Base-by-base conservation (phyloP, 2,888 invertebrate genomes). In the Sussaba pulchella region DNA sequence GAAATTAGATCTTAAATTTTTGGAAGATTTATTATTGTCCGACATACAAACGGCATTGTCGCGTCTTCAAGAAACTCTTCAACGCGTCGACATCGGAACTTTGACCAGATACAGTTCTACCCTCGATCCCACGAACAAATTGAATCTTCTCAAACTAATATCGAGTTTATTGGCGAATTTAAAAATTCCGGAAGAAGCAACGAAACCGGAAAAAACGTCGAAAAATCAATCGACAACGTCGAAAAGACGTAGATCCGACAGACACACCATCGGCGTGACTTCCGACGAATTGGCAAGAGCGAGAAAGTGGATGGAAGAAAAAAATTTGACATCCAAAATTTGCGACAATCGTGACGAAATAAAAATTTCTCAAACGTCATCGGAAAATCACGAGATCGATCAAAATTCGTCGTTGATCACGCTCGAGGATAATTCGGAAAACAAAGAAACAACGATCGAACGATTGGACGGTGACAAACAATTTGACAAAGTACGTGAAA, bases 191-290 rank as follows among this genome's bases (percentile, higher is more conserved):
- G 90, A 90, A 57, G 84, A 88, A 5, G 94, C 54, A 92, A 61
- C 14, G 94, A 31, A 91, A 87, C 47, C 81, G 89, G 92, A 43
- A 89, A 83, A 78, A 74, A 85, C 92, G 0, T 90, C 93, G 19
- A 80, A 76, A 19, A 66, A 14, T 19, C 19, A 54, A 10, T n/a
- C 70, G 54, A 57, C 1, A 89, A 85, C 66, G 86, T 82, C 50
- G 93, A 1, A 94, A 80, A 92, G 94, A 9, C 94, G 95, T 73
- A 94, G 94, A 36, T 94, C 95, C 81, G 94, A 94, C 59, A 93
- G 97, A 0, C 97, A 97, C 91, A 97, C 97, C 0, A 96, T 97
- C 21, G 97, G 96, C 59, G 97, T 97, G 17, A 96, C 96, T 45
- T 94, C 94, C 54, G 97, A 96, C 89, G 97, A 97, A 88, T 92